Evolutionary conservation across 2,797 vertebrate species (phyloP).

Genomic region (Erethizon dorsatum): DNA sequence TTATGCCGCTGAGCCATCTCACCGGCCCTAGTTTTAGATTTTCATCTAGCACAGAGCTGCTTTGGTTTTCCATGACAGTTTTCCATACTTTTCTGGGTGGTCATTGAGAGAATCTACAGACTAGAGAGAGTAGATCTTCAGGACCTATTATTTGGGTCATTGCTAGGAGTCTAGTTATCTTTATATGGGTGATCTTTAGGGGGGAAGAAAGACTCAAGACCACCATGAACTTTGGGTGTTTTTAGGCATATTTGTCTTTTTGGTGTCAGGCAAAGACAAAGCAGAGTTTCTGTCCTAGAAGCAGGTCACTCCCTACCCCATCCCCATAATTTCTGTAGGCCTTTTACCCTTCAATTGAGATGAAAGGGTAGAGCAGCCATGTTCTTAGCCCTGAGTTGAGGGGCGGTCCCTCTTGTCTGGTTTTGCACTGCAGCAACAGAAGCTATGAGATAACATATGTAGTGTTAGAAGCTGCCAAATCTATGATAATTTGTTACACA

Average conservation of each 20-base stretch:
- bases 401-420: background rate
- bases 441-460: background rate
- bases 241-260: background rate
- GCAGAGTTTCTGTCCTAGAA: background rate
- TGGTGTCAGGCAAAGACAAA: background rate
- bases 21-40: background rate
- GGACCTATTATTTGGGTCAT: background rate
- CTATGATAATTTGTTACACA: background rate
- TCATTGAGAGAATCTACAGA: background rate
- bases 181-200: slow-evolving; percentile 58
- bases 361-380: background rate
- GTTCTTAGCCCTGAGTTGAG: background rate
- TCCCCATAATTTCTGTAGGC: background rate
- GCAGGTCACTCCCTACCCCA: background rate
- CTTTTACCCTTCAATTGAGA: background rate
- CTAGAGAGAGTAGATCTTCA: background rate
- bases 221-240: background rate
- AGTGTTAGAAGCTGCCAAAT: background rate
- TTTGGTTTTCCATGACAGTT: slow-evolving; percentile 10
- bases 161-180: background rate
- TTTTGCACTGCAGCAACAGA: background rate
- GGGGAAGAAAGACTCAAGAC: background rate
- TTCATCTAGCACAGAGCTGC: slow-evolving; percentile 16
- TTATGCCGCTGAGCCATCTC: too few relatives aligned
- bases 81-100: slow-evolving; percentile 24